Percentiles rank a stretch among this genome's conserved stretches.
These are phyloP conservation scores for Automeris io DNA, from an alignment of 2,888 invertebrate species.

Conservation along the genomic window DNA sequence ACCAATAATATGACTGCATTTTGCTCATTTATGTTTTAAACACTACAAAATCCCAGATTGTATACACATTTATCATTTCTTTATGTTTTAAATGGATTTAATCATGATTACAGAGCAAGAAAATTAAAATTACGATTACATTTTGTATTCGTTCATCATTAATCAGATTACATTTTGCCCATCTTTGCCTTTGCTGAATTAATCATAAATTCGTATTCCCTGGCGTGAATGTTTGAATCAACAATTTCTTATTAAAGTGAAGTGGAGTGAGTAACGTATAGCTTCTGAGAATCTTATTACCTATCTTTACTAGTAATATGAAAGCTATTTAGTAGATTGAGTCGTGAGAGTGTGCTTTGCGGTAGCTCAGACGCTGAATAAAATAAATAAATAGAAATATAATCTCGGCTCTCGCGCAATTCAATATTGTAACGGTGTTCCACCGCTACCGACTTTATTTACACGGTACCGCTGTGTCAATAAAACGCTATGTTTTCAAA, in stretches of 20 bases:
- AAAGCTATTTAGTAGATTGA: slow-evolving; percentile 72
- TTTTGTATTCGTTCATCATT: no score
- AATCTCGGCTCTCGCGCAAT: slow-evolving; percentile 27
- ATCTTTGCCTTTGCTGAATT: no score
- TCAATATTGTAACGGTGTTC: slow-evolving; percentile 40
- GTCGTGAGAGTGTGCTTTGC: slow-evolving; percentile 63
- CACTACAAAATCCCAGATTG: no score
- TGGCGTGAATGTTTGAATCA: slow-evolving; percentile 32
- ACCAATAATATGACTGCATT: no score
- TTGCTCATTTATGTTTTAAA: no score
- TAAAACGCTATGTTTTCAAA: slow-evolving; percentile 7
- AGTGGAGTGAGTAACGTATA: slow-evolving; percentile 39
- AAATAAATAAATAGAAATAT: slow-evolving; percentile 62
- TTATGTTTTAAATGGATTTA: no score
- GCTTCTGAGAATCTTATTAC: slow-evolving; percentile 66
- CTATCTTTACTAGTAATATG: slow-evolving; percentile 54
- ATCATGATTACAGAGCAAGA: no score
- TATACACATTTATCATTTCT: no score
- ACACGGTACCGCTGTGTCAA: slow-evolving; percentile 1
- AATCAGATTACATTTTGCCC: no score
- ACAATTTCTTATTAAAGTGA: slow-evolving; percentile 57
- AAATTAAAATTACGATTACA: no score
- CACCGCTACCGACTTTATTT: slow-evolving; percentile 17
- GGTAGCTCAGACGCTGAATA: slow-evolving; percentile 49
- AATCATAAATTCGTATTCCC: slow-evolving; percentile 19